Base-by-base conservation (phyloP, 2,113 vertebrate species). In the Acrocephalus kingi region DNA sequence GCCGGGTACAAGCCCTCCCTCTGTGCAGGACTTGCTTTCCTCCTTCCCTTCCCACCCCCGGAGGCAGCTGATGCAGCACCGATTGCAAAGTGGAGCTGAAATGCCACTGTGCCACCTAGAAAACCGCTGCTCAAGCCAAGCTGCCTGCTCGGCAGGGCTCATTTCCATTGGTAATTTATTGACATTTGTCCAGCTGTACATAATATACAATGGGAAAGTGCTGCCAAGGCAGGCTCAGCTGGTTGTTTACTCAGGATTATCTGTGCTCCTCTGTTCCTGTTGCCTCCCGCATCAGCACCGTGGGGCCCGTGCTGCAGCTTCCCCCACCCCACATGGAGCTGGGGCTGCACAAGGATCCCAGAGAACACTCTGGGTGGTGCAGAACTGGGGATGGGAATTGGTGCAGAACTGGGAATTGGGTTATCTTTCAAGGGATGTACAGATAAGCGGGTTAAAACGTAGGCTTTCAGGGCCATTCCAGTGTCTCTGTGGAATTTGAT, bases 151-250 rank as follows among this genome's bases (percentile, higher is more conserved):
- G 28, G 81, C 87, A 49, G 89, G 58, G 55, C 74, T 89, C 35
- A 31, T 87, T 93, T 91, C 90, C 84, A 67, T 66, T 41, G 68
- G 75, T 83, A 77, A 84, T 82, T 51, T 74, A 52, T 51, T 90
- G 95, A 94, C 78, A 27, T 77, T 87, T 18, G 4, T 88, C 87
- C 85, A 91, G 87, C 84, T 76, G 87, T 33, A 67, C 59, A 66
- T 71, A 95, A 85, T 16, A 93, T 89, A 93, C 90, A 85, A 80
- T 69, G 78, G 79, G 71, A 48, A 73, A 93, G 19, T 0, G 24
- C 84, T 87, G 93, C 90, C 94, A 91, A 82, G 89, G 6, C 56
- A 71, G 87, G 81, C 79, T 90, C 1, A 1, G 67, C 64, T 43
- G 68, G 63, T 66, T 90, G 75, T 90, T 94, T 86, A 27, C 68